A percentile compares a stretch with the other conserved stretches of the same genome.
Conservation (phyloP, 2,888 invertebrate genomes). For the Mycalesis mineus region DNA sequence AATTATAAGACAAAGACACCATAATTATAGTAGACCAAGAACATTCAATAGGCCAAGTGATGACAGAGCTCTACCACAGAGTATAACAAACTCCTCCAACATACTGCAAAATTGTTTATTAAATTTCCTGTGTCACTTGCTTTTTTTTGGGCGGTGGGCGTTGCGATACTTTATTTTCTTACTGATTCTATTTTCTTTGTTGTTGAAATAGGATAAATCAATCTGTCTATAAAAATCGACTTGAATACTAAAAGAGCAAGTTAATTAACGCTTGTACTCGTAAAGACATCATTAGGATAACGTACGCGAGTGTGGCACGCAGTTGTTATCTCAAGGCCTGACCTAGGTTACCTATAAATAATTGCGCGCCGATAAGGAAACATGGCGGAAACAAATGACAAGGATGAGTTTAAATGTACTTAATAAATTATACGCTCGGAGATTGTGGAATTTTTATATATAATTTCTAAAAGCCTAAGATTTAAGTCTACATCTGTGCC, state of each 20-base stretch:
- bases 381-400: conserved; percentile 23
- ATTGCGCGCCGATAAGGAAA: conserved; percentile 23
- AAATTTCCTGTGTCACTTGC: too few relatives aligned
- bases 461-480: too few relatives aligned
- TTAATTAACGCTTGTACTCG: too few relatives aligned
- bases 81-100: too few relatives aligned
- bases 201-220: neutral
- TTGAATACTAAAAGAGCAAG: neutral
- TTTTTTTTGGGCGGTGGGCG: too few relatives aligned
- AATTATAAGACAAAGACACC: too few relatives aligned
- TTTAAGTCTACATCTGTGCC: too few relatives aligned
- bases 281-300: conserved; percentile 2
- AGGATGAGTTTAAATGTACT: conserved; percentile 26
- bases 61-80: too few relatives aligned
- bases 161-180: too few relatives aligned
- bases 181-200: neutral
- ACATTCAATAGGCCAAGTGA: too few relatives aligned
- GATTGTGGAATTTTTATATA: neutral
- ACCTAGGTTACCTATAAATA: conserved; percentile 46
- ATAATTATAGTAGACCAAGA: too few relatives aligned
- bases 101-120: too few relatives aligned
- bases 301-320: conserved; percentile 1
- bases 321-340: conserved; percentile 29
- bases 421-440: neutral
- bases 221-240: neutral